Conservation (phyloP, 2,888 invertebrate species). For the Lypha dubia region DNA sequence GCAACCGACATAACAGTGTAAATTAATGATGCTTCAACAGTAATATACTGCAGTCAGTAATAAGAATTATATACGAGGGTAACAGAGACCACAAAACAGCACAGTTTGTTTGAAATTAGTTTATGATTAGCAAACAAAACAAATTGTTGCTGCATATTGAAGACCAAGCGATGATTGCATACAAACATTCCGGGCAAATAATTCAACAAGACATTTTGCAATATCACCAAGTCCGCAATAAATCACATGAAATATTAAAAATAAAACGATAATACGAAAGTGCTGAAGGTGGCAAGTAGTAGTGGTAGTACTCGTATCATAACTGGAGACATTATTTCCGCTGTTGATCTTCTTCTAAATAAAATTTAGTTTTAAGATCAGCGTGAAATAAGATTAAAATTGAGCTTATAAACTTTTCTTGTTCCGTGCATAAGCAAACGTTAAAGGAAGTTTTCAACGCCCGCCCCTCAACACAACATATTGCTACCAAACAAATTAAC, state of each 20-base stretch:
- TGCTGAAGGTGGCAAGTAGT: conserved; percentile 49
- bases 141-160: conserved; percentile 42
- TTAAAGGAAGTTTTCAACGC: conserved; percentile 74
- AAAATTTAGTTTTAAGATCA: conserved; percentile 77
- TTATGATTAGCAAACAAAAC: conserved; percentile 71
- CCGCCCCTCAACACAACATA: conserved; percentile 45
- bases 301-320: no score
- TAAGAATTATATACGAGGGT: conserved; percentile 16
- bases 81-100: conserved; percentile 11
- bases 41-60: conserved; percentile 60
- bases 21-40: conserved; percentile 69
- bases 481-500: conserved; percentile 71
- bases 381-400: conserved; percentile 83
- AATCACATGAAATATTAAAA: conserved; percentile 34
- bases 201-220: conserved; percentile 7
- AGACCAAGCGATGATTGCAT: conserved; percentile 39
- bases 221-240: conserved; percentile 24
- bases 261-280: neutral
- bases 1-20: conserved; percentile 42
- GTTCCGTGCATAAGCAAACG: conserved; percentile 13
- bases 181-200: conserved; percentile 11
- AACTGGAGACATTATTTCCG: conserved; percentile 43
- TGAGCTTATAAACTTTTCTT: conserved; percentile 75
- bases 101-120: conserved; percentile 67
- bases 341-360: conserved; percentile 57